Base-by-base conservation (phyloP, 1,140 invertebrate genomes). In the Melanaphis sacchari region DNA sequence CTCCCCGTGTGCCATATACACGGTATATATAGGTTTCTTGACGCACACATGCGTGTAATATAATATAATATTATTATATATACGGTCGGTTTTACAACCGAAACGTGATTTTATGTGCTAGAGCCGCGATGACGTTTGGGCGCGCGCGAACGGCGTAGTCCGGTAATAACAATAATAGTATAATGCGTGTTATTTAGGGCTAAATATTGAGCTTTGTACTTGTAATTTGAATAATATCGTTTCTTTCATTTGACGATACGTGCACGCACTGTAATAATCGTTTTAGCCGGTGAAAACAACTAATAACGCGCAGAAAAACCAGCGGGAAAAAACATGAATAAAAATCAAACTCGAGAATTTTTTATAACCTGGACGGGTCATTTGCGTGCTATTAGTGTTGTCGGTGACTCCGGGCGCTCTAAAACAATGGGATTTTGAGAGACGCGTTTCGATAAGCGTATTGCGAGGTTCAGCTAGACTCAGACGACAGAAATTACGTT, bases 21-120 rank as follows among this genome's bases (percentile, higher is more conserved):
- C 84, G 15, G 9, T 36, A 89, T 38, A 22, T 49, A 49, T 36
- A n/a, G 31, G 46, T 52, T 46, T 87, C 26, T 87, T 18, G 36
- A 54, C 88, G 26, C 88, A 36, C 81, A 38, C 81, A 82, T 82
- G 38, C 81, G 22, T 82, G 38, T 84, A 40, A 84, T 84, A 76
- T 76, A 84, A 84, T 84, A 84, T 84, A 26, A 41, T 84, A 85
- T 31, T 85, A 88, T 52, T 15, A n/a, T 49, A 46, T 21, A 46
- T 46, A 89, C 36, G 87, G 87, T 52, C 38, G 22, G 41, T 92
- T 92, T 92, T 92, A 82, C 66, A 84, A 84, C 91, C 91, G 40
- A 38, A 92, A 92, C 91, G 91, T 92, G 91, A 92, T 92, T 92
- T 49, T 84, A 49, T 92, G 66, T 82, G 82, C 41, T 15, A 46